These are phyloP conservation scores for Pyrocoelia pectoralis DNA, from an alignment of 2,888 invertebrate genomes.

Conservation along the genomic window DNA sequence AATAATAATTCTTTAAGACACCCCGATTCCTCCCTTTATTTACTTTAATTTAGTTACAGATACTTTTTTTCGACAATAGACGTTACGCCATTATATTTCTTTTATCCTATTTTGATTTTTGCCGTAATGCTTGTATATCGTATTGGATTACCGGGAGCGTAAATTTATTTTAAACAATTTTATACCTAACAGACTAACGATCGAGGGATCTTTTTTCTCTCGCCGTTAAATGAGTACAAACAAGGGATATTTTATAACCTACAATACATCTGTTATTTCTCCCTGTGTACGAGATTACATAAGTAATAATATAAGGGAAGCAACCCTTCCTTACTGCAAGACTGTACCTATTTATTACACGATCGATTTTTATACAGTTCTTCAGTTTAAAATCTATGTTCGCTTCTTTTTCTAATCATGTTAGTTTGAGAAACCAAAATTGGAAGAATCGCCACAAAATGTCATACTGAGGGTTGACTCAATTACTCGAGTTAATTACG, in stretches of 20 bases:
- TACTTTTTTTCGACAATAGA: slow-evolving; percentile 36
- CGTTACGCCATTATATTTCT: slow-evolving; percentile 45
- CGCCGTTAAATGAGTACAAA: slow-evolving; percentile 30
- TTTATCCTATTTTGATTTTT: slow-evolving; percentile 50
- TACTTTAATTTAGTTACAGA: slow-evolving; percentile 39
- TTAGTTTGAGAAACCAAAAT: no score
- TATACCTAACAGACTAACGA: slow-evolving; percentile 16
- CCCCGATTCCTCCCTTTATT: slow-evolving; percentile 26
- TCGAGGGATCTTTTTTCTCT: slow-evolving; percentile 34
- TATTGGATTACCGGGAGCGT: slow-evolving; percentile 46
- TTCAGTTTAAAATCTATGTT: background rate
- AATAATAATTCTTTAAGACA: slow-evolving; percentile 14
- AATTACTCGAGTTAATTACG: no score
- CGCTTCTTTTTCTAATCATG: no score
- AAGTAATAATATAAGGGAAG: slow-evolving; percentile 51
- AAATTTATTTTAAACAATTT: slow-evolving; percentile 21
- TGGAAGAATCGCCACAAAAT: no score
- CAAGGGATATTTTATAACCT: slow-evolving; percentile 43
- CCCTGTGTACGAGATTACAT: slow-evolving; percentile 50
- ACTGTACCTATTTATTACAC: slow-evolving; percentile 25
- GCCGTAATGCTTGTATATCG: slow-evolving; percentile 47
- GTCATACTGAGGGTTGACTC: no score
- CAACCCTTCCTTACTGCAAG: slow-evolving; percentile 42
- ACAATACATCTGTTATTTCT: slow-evolving; percentile 55
- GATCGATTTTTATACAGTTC: slow-evolving; percentile 21